These are phyloP conservation scores for Synergus japonicus DNA, from an alignment of 2,888 invertebrate genomes.

Conservation along the genomic window DNA sequence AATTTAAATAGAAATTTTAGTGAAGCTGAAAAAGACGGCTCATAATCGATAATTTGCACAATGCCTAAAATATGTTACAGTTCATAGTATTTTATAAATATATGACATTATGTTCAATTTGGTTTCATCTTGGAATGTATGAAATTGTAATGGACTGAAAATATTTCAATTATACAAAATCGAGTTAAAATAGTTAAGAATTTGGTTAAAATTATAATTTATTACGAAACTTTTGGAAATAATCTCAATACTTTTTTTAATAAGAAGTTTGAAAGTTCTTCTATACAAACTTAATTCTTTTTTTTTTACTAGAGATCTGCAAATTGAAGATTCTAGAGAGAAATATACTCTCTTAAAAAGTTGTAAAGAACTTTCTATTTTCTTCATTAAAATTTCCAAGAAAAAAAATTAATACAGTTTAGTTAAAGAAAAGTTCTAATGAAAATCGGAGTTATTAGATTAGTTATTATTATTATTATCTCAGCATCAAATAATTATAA, in stretches of 20 bases:
- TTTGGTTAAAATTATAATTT: background rate
- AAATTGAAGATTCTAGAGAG: background rate
- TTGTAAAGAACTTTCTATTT: constrained; percentile 1
- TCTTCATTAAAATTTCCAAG: background rate
- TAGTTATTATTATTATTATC: background rate
- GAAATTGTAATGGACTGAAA: too few species aligned
- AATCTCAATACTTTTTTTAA: background rate
- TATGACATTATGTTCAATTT: too few species aligned
- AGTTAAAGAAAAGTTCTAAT: background rate
- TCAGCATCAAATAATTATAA: background rate
- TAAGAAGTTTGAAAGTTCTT: background rate
- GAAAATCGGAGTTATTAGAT: background rate
- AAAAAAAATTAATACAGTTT: background rate
- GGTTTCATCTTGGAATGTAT: too few species aligned
- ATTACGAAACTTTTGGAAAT: background rate
- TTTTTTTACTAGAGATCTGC: background rate
- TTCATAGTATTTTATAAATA: background rate
- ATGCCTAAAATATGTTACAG: background rate
- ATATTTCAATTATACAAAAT: too few species aligned
- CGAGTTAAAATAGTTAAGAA: background rate
- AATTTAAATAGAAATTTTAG: background rate
- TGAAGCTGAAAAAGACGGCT: constrained; percentile 16
- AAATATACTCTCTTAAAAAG: background rate
- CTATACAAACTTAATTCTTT: background rate
- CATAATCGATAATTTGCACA: background rate